Conservation (phyloP, 2,113 vertebrate genomes). For the Lepus timidus region DNA sequence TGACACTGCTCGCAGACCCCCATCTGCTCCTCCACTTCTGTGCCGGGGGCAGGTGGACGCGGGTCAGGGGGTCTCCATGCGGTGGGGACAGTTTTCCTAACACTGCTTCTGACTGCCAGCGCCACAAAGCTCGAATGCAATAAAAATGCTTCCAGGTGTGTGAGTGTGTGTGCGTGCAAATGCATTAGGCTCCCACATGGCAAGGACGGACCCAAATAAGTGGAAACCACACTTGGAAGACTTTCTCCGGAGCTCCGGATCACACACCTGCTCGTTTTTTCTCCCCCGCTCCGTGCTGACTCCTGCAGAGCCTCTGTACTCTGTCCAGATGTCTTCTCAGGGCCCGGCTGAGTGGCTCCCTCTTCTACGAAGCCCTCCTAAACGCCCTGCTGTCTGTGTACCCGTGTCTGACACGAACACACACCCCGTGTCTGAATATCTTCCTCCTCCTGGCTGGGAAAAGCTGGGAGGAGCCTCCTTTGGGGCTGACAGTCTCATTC, state of each 20-base stretch:
- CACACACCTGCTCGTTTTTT: background rate
- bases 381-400: background rate
- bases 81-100: background rate
- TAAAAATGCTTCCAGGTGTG: background rate
- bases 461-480: background rate
- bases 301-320: background rate
- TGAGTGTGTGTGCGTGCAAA: background rate
- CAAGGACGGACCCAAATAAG: background rate
- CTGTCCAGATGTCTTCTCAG: background rate
- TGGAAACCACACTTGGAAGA: background rate
- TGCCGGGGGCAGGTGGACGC: background rate
- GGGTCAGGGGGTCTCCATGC: background rate
- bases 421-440: background rate
- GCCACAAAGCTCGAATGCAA: background rate
- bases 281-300: background rate
- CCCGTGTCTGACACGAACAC: background rate
- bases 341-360: background rate
- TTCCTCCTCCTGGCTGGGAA: background rate
- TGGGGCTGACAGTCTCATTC: background rate
- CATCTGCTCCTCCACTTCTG: background rate
- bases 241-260: background rate
- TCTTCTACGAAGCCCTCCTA: slow-evolving; percentile 35
- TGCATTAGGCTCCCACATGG: background rate
- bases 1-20: background rate
- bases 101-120: background rate